phyloP scores from a whole-genome alignment of 2,797 vertebrate genomes.

The Sebastes umbrosus region DNA sequence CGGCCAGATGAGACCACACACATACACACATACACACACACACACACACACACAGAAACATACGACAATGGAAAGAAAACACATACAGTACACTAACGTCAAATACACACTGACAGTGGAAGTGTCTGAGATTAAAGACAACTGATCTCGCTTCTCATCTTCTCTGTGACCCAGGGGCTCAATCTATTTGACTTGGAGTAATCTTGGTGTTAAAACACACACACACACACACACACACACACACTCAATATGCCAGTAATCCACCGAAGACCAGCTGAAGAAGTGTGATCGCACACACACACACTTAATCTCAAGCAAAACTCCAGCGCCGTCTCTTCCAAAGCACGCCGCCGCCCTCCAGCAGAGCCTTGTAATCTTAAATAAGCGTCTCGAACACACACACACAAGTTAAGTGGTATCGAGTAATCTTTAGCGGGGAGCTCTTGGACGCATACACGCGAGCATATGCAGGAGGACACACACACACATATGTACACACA shows the following conservation, averaged over 20 bases:
- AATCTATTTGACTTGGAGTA: slow-evolving; percentile 72
- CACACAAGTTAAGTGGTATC: slow-evolving; percentile 53
- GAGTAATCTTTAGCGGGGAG: slow-evolving; percentile 62
- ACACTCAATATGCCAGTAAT: slow-evolving; percentile 58
- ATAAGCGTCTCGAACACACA: slow-evolving; percentile 32
- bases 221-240: not conserved
- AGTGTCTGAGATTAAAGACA: slow-evolving; percentile 64
- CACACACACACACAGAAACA: not conserved
- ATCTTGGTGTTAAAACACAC: slow-evolving; percentile 71
- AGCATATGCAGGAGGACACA: slow-evolving; percentile 62
- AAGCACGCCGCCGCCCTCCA: slow-evolving; percentile 16
- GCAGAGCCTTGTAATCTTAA: slow-evolving; percentile 54
- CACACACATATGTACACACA: slow-evolving; percentile 35
- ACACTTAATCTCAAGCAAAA: slow-evolving; percentile 40
- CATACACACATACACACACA: slow-evolving; percentile 7
- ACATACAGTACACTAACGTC: not conserved
- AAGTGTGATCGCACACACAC: slow-evolving; percentile 30
- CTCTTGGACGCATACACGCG: slow-evolving; percentile 32
- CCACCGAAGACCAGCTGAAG: slow-evolving; percentile 51
- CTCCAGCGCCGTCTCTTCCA: slow-evolving; percentile 11
- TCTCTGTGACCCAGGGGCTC: slow-evolving; percentile 53
- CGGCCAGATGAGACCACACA: slow-evolving; percentile 85
- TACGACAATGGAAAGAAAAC: not conserved
- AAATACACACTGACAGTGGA: slow-evolving; percentile 9
- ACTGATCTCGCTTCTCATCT: slow-evolving; percentile 70